Conservation (phyloP, 1,140 invertebrate species). For the Drosophila santomea region DNA sequence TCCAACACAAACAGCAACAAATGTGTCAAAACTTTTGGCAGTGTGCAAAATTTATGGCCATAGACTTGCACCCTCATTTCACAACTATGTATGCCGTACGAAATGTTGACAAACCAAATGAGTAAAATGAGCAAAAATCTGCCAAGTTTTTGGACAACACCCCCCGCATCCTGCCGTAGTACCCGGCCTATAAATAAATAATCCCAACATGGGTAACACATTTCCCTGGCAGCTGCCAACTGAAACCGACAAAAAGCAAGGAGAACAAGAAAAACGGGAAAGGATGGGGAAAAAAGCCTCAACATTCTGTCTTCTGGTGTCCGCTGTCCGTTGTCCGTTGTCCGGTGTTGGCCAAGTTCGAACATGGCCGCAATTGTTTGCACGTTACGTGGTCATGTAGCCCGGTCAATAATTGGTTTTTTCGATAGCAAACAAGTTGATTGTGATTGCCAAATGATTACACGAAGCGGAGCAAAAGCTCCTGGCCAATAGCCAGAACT, state of each 20-base stretch:
- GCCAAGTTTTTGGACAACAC: slow-evolving; percentile 44
- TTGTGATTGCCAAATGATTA: slow-evolving; percentile 81
- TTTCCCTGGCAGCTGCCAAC: slow-evolving; percentile 61
- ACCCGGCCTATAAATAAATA: slow-evolving; percentile 68
- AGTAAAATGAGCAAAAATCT: slow-evolving; percentile 68
- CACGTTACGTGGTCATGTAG: slow-evolving; percentile 81
- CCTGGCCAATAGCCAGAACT: slow-evolving; percentile 4
- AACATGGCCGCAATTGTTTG: slow-evolving; percentile 78
- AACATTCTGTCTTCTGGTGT: slow-evolving; percentile 33
- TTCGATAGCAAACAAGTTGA: slow-evolving; percentile 74
- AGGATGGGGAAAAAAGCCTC: slow-evolving; percentile 9
- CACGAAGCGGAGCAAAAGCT: slow-evolving; percentile 36
- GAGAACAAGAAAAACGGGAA: not conserved
- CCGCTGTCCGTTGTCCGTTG: slow-evolving; percentile 24
- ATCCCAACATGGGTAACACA: slow-evolving; percentile 72
- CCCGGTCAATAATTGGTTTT: slow-evolving; percentile 80
- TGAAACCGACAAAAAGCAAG: slow-evolving; percentile 1
- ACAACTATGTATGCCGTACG: slow-evolving; percentile 41
- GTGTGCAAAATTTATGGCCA: slow-evolving; percentile 65
- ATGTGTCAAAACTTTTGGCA: slow-evolving; percentile 70
- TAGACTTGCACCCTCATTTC: slow-evolving; percentile 43
- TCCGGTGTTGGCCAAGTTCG: slow-evolving; percentile 39
- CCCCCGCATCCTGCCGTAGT: not conserved
- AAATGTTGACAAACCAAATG: slow-evolving; percentile 79
- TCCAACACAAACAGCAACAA: slow-evolving; percentile 34